Percentiles rank a stretch among this genome's conserved stretches.
Conservation (phyloP, 2,113 vertebrate genomes). For the Carettochelys insculpta region DNA sequence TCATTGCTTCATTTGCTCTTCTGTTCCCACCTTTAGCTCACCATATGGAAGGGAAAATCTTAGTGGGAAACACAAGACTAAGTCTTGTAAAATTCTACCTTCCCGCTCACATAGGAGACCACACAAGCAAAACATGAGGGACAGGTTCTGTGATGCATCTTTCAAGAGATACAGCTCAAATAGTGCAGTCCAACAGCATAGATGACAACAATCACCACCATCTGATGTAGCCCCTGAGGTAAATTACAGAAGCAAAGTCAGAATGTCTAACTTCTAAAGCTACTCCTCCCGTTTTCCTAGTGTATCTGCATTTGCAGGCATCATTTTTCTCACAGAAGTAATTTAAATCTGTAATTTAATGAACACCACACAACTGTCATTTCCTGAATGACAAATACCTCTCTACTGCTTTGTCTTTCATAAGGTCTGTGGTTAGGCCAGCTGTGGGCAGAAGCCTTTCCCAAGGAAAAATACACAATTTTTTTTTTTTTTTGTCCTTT, state of each 20-base stretch:
- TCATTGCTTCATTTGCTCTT: background rate
- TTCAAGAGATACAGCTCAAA: background rate
- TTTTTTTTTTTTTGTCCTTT: background rate
- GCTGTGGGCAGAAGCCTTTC: background rate
- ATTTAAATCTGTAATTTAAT: background rate
- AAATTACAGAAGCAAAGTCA: background rate
- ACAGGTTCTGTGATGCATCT: background rate
- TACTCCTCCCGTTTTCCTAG: background rate
- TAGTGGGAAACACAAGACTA: background rate
- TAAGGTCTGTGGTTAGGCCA: background rate
- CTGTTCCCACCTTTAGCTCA: background rate
- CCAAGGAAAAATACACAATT: background rate
- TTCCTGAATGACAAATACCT: background rate
- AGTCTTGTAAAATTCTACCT: rapidly evolving
- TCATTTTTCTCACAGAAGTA: background rate
- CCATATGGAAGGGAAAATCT: rapidly evolving
- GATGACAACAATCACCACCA: background rate
- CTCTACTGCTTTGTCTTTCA: background rate
- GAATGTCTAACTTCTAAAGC: background rate
- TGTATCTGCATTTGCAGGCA: background rate
- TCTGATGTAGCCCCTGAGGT: background rate
- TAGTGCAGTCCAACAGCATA: background rate
- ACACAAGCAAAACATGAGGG: background rate
- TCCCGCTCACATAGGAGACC: background rate
- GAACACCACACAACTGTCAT: background rate